Conservation (phyloP, 2,888 invertebrate genomes). For the Isoperla grammatica region DNA sequence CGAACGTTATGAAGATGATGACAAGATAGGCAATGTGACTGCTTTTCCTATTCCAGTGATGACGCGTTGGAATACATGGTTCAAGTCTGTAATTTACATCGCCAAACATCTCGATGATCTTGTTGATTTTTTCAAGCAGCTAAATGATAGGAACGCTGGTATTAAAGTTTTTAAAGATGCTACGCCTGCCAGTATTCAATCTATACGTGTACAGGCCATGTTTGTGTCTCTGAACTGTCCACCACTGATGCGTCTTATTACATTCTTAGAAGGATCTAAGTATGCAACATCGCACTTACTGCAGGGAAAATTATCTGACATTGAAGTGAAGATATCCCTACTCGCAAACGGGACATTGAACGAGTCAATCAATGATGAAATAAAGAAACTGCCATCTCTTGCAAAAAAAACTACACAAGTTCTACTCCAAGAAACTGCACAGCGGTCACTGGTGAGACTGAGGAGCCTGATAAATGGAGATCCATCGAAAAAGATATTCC, state of each 20-base stretch:
- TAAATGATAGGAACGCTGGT: constrained; percentile 1
- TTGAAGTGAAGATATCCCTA: not conserved
- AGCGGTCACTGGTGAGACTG: not conserved
- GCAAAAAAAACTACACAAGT: no score
- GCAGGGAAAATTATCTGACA: not conserved
- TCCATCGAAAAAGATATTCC: not conserved
- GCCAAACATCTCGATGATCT: constrained; percentile 8
- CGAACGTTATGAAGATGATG: not conserved
- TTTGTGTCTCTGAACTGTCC: no score
- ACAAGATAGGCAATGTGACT: not conserved
- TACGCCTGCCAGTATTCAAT: no score
- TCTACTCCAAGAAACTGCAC: not conserved
- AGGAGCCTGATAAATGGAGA: not conserved
- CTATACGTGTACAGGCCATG: no score
- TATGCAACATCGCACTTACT: not conserved
- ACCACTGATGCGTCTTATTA: not conserved
- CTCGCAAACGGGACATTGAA: no score
- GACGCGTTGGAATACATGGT: constrained; percentile 22
- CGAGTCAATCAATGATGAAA: no score
- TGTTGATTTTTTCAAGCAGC: constrained; percentile 3
- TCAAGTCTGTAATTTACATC: constrained; percentile 12
- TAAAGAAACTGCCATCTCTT: no score
- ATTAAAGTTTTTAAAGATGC: not conserved
- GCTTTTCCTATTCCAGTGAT: constrained; percentile 12
- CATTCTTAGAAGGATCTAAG: not conserved